Evolutionary conservation across 2,113 vertebrate genomes (phyloP).

Genomic region (Neodontobutis hainanensis): DNA sequence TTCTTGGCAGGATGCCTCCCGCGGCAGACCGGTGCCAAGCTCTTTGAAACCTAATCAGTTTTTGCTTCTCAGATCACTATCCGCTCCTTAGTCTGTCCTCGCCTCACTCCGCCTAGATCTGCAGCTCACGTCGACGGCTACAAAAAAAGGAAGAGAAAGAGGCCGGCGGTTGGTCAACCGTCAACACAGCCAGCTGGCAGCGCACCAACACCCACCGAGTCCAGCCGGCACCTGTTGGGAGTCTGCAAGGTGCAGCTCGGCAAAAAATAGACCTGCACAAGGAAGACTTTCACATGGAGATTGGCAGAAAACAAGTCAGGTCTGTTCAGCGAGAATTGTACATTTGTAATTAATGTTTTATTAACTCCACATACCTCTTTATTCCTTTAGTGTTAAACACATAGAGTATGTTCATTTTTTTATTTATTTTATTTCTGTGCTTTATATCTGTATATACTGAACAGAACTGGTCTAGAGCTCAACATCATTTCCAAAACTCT

Average conservation of each 20-base stretch:
- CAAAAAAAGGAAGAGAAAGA: constrained; percentile 16
- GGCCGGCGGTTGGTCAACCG: constrained; percentile 56
- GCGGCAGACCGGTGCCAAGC: constrained; percentile 70
- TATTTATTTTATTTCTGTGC: too few relatives aligned
- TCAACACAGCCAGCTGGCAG: constrained; percentile 67
- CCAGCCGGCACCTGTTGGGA: constrained; percentile 73
- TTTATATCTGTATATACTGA: too few relatives aligned
- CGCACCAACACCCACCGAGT: constrained; percentile 62
- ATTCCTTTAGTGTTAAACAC: too few relatives aligned
- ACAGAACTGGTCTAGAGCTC: too few relatives aligned
- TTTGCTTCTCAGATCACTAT: constrained; percentile 76
- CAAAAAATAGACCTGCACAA: constrained; percentile 33
- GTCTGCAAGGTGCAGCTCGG: constrained; percentile 68
- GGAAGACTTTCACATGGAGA: constrained; percentile 1
- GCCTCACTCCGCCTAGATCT: constrained; percentile 56
- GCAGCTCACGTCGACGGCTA: constrained; percentile 38
- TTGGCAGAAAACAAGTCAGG: neutral
- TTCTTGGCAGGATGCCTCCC: constrained; percentile 76
- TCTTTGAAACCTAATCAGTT: constrained; percentile 83
- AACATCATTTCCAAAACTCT: too few relatives aligned
- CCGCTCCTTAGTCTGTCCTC: constrained; percentile 62
- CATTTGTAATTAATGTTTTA: constrained; percentile 5
- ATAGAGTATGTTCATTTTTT: too few relatives aligned
- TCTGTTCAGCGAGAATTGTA: neutral
- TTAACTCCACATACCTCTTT: too few relatives aligned